Conservation (phyloP, 2,797 vertebrate species). For the Catamblyrhynchus diadema region DNA sequence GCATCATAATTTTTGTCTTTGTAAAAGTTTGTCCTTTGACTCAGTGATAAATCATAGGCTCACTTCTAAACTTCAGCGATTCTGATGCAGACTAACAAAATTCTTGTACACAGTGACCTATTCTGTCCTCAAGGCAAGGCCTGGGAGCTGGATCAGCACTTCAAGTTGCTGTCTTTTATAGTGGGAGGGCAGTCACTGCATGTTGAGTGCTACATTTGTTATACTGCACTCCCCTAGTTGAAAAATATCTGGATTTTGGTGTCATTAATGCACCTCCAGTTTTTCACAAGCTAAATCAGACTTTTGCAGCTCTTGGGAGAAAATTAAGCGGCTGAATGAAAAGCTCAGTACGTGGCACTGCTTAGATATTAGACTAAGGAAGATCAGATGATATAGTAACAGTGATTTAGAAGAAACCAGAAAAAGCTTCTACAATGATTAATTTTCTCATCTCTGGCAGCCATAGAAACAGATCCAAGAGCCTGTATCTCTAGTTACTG, state of each 20-base stretch:
- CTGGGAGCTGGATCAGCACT: background rate
- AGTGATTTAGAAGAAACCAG: background rate
- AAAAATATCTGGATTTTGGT: background rate
- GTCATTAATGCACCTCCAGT: background rate
- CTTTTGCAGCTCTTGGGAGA: background rate
- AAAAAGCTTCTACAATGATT: background rate
- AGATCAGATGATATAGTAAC: background rate
- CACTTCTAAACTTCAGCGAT: background rate
- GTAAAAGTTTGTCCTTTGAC: background rate
- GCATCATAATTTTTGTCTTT: background rate
- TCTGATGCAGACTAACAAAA: background rate
- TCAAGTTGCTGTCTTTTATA: background rate
- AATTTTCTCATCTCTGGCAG: background rate
- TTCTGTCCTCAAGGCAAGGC: background rate
- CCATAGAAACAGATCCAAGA: background rate
- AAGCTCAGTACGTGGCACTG: background rate
- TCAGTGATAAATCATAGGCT: background rate
- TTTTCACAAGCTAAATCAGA: background rate
- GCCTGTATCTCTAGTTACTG: background rate
- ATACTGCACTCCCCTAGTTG: accelerated
- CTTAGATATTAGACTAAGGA: background rate
- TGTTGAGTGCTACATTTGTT: background rate
- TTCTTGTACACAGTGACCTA: background rate
- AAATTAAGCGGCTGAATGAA: background rate
- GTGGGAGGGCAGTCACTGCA: accelerated